These are phyloP conservation scores for Danionella dracula DNA, from an alignment of 2,797 vertebrate genomes.

Conservation along the genomic window DNA sequence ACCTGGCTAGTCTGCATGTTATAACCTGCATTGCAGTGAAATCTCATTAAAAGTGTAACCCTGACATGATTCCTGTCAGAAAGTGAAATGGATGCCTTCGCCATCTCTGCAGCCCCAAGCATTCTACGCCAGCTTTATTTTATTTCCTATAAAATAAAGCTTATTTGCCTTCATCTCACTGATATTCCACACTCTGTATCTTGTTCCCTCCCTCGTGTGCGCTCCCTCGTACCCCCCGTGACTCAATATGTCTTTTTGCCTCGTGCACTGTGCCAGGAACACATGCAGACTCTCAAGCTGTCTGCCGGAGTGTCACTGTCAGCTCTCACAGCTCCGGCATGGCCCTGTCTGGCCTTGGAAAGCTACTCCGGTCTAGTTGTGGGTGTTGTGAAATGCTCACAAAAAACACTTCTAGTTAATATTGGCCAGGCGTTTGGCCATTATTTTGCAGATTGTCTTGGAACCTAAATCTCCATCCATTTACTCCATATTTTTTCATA, in stretches of 20 bases:
- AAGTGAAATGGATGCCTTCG: slow-evolving; percentile 8
- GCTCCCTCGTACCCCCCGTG: slow-evolving; percentile 7
- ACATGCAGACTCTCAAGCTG: slow-evolving; percentile 20
- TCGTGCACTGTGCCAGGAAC: slow-evolving; percentile 13
- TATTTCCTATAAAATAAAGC: background rate
- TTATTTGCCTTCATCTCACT: background rate
- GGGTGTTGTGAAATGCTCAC: background rate
- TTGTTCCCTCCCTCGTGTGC: background rate
- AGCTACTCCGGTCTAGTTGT: background rate
- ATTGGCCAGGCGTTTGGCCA: no score
- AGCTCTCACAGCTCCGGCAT: background rate
- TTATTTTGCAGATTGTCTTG: background rate
- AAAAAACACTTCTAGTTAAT: background rate
- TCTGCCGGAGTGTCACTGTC: slow-evolving; percentile 5
- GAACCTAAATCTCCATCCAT: background rate
- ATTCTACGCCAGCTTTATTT: background rate
- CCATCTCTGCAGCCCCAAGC: background rate
- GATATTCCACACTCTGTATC: background rate
- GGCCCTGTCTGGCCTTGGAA: background rate
- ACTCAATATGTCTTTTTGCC: slow-evolving; percentile 29
- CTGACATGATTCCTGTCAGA: slow-evolving; percentile 19
- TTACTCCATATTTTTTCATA: no score
- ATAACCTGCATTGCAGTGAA: slow-evolving; percentile 10
- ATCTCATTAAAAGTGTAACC: slow-evolving; percentile 4
- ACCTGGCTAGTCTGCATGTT: slow-evolving; percentile 6